Evolutionary conservation across 2,113 vertebrate species (phyloP).

Genomic region (Ondatra zibethicus): DNA sequence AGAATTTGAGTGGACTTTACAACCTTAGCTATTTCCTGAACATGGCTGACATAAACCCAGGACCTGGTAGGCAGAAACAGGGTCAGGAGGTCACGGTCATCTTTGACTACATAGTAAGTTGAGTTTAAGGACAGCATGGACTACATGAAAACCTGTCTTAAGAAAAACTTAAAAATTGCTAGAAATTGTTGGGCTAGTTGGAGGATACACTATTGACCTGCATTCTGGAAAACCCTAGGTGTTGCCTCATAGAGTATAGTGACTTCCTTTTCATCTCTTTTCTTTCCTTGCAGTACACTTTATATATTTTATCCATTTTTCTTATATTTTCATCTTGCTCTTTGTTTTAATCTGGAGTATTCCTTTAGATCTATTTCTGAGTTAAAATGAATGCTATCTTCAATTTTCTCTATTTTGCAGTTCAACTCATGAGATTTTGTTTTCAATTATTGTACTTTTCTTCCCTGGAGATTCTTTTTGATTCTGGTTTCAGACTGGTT

Average conservation of each 20-base stretch:
- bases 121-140: not conserved
- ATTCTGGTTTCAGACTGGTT: not conserved
- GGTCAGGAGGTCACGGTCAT: not conserved
- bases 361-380: not conserved
- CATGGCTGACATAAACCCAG: not conserved
- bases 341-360: not conserved
- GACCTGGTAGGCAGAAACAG: not conserved
- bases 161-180: not conserved
- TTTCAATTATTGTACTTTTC: not conserved
- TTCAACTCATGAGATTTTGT: not conserved
- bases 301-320: not conserved
- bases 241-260: not conserved
- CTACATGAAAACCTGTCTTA: not conserved
- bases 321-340: not conserved
- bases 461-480: not conserved
- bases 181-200: no score
- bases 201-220: not conserved
- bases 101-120: not conserved
- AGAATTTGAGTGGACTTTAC: not conserved
- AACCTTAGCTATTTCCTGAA: not conserved
- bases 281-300: not conserved
- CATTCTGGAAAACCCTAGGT: not conserved
- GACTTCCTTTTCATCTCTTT: not conserved
- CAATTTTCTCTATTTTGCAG: not conserved
- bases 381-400: not conserved